Conservation (phyloP, 1,140 invertebrate genomes). For the Diorhabda carinulata region DNA sequence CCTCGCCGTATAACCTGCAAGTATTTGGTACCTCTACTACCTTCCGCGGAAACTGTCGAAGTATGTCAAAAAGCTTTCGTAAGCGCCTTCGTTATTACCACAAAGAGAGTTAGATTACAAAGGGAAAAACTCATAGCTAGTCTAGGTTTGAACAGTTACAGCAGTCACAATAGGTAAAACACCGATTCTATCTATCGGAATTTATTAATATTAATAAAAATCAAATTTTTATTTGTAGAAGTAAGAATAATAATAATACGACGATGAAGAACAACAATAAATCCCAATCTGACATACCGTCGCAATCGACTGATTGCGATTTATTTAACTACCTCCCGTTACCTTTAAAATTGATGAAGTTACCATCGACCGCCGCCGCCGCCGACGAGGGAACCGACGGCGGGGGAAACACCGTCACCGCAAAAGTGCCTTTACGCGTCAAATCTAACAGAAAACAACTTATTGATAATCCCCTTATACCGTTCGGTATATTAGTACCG, state of each 20-base stretch:
- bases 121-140: slow-evolving; percentile 51
- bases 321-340: not conserved
- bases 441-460: slow-evolving; percentile 26
- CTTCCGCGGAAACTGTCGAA: slow-evolving; percentile 45
- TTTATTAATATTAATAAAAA: not conserved
- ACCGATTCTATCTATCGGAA: slow-evolving; percentile 2
- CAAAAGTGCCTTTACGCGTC: slow-evolving; percentile 1
- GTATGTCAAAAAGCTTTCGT: slow-evolving; percentile 55
- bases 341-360: slow-evolving; percentile 4
- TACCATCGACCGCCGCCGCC: slow-evolving; percentile 19
- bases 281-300: not conserved
- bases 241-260: slow-evolving; percentile 28
- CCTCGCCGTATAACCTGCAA: slow-evolving; percentile 51
- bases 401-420: slow-evolving; percentile 11
- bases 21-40: slow-evolving; percentile 48
- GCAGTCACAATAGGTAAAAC: slow-evolving; percentile 39
- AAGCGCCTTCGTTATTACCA: slow-evolving; percentile 53
- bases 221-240: slow-evolving; percentile 5
- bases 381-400: slow-evolving; percentile 19
- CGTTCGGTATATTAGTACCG: slow-evolving; percentile 47
- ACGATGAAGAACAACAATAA: slow-evolving; percentile 3
- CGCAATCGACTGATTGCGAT: not conserved
- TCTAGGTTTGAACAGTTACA: slow-evolving; percentile 44
- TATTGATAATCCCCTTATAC: slow-evolving; percentile 45
- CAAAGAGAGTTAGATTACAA: slow-evolving; percentile 52